phyloP scores from a whole-genome alignment of 1,140 invertebrate genomes.

The Caenorhabditis inopinata region DNA sequence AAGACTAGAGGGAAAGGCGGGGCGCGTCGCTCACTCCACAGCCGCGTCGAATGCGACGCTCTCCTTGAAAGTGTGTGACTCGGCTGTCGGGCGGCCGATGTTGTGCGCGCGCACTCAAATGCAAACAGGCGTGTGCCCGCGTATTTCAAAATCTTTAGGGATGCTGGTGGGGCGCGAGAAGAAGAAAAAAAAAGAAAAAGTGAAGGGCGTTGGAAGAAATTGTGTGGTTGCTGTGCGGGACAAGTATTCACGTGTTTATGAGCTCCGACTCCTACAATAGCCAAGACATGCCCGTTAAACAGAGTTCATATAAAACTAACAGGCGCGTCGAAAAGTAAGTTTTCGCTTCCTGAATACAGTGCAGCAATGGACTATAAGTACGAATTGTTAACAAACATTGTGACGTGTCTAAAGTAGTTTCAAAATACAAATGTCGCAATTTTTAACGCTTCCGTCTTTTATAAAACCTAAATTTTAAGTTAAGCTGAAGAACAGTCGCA shows the following conservation, averaged over 20 bases:
- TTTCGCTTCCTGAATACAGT: no score
- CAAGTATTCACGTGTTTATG: neutral
- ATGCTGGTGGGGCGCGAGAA: neutral
- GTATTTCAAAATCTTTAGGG: constrained; percentile 28
- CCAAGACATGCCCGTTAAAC: neutral
- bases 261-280: neutral
- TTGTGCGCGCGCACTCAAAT: neutral
- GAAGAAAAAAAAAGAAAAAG: neutral
- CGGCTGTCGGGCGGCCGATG: neutral
- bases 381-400: no score
- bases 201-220: constrained; percentile 25
- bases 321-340: neutral
- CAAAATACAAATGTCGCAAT: no score
- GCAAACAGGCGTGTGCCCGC: constrained; percentile 27
- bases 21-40: neutral
- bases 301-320: neutral
- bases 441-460: no score
- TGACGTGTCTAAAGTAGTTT: no score
- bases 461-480: no score
- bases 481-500: no score
- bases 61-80: neutral
- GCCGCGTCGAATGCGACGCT: neutral
- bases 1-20: neutral
- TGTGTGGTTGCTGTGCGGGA: neutral
- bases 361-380: no score